These are phyloP conservation scores for Laticauda colubrina DNA, from an alignment of 2,113 vertebrate species.

Conservation along the genomic window DNA sequence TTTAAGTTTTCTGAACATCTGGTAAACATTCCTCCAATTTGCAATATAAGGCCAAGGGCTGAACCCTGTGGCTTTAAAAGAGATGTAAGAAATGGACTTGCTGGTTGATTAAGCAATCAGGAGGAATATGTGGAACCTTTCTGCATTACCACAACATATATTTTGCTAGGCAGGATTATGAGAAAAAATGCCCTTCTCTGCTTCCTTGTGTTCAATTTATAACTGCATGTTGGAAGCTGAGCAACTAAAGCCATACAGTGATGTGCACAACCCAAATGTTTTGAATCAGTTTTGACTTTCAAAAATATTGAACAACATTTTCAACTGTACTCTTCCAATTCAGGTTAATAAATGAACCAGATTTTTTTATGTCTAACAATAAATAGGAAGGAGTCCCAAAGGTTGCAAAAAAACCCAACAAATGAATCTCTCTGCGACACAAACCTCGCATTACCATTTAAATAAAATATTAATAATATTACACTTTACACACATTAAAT, in stretches of 20 bases:
- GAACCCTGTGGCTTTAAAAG: not conserved
- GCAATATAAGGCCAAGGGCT: not conserved
- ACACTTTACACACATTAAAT: constrained; percentile 48
- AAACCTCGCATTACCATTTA: constrained; percentile 32
- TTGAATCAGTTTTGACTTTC: not conserved
- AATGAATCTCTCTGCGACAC: not conserved
- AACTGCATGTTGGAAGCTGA: not conserved
- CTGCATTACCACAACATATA: not conserved
- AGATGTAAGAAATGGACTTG: not conserved
- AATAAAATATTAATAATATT: constrained; percentile 43
- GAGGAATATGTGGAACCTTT: not conserved
- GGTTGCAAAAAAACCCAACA: not conserved
- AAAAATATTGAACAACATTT: not conserved
- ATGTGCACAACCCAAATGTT: not conserved
- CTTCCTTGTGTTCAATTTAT: not conserved
- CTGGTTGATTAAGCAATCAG: not conserved
- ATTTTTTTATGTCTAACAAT: not conserved
- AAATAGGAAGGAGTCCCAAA: not conserved
- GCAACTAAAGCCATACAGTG: not conserved
- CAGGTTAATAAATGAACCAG: not conserved
- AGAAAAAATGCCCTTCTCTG: not conserved
- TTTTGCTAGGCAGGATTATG: not conserved
- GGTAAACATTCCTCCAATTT: not conserved
- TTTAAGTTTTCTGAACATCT: not conserved
- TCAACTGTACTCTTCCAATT: not conserved